A percentile compares a stretch with the other conserved stretches of the same genome.
Conservation (phyloP, 2,797 vertebrate genomes). For the Phalanger gymnotis region DNA sequence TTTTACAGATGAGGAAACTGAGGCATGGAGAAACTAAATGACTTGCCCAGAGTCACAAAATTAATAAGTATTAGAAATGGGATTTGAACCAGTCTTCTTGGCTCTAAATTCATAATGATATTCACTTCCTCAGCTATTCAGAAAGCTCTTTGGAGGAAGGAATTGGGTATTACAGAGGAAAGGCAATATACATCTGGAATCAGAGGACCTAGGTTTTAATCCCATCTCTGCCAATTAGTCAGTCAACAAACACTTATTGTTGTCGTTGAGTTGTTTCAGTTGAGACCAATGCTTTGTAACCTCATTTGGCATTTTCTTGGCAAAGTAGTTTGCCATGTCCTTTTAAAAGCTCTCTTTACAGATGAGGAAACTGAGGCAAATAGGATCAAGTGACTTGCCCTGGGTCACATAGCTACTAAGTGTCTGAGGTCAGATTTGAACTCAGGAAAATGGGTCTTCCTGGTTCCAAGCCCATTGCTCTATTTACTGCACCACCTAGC, state of each 20-base stretch:
- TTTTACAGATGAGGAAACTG: no score
- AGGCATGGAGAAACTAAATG: no score
- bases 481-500: neutral
- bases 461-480: neutral
- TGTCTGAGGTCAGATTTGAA: neutral
- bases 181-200: neutral
- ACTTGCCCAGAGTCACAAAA: no score
- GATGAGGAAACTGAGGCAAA: neutral
- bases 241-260: neutral
- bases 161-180: neutral
- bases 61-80: no score
- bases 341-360: neutral
- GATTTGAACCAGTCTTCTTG: neutral
- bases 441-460: neutral
- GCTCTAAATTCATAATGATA: neutral
- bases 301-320: no score
- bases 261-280: neutral
- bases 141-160: neutral
- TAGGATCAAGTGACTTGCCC: neutral
- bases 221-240: no score
- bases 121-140: neutral
- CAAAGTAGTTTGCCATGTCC: neutral
- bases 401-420: neutral
- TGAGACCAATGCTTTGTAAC: no score
- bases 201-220: neutral